Base-by-base conservation (phyloP, 2,888 invertebrate species). In the Tineola bisselliella region DNA sequence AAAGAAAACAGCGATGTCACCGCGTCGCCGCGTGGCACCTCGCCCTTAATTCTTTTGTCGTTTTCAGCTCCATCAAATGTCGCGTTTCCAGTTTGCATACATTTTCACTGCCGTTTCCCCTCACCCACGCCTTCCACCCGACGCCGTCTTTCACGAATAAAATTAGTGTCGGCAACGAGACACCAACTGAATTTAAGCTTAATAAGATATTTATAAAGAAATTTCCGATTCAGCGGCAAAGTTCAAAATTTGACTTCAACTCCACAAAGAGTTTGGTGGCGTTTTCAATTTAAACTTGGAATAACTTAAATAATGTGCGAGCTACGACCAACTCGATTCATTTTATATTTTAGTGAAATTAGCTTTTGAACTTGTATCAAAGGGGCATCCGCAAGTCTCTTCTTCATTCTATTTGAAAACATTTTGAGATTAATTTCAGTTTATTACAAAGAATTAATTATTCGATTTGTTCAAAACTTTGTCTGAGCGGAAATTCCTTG, bases 161-260 rank as follows among this genome's bases (percentile, higher is more conserved):
- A 82, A 86, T 87, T 87, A 86, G 84, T 84, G 86, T 87, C 86
- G 79, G 86, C 86, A 81, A 77, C 81, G 82, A 84, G 86, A 86
- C 86, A 86, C 83, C 84, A 81, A 87, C 84, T 79, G 82, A 86
- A 82, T 86, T 86, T 84, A 81, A 84, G 79, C 86, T 71, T 84
- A 83, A 84, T 87, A 86, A 84, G 81, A 84, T 86, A 87, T 87
- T 87, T 87, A 87, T 87, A 84, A 84, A 84, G 87, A 84, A 81
- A 83, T 86, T 84, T 84, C 83, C 83, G 76, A 87, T 87, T 87
- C 86, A 84, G 79, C 81, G 76, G 84, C 81, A 84, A 86, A 87
- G 84, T 87, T 87, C 86, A 86, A 80, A 86, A 82, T 86, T 86
- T 82, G 79, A 84, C 79, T 83, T 77, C 73, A 75, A 79, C 79